Evolutionary conservation across 2,113 vertebrate species (phyloP).

Genomic region (Chaetura pelagica): DNA sequence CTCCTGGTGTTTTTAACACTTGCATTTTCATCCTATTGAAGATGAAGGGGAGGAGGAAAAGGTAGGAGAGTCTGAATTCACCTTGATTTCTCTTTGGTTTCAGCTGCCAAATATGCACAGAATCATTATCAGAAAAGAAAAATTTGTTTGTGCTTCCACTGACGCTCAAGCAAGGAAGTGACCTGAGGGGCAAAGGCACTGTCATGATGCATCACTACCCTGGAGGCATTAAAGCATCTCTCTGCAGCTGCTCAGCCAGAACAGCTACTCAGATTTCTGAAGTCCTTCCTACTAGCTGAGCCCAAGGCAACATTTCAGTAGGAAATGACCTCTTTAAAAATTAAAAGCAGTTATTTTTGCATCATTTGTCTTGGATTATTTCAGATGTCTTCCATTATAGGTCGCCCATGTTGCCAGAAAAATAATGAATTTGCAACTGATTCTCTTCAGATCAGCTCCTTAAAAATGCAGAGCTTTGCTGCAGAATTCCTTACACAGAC

Average conservation of each 20-base stretch:
- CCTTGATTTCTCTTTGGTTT: slow-evolving; percentile 36
- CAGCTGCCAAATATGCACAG: slow-evolving; percentile 19
- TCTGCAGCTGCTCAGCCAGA: slow-evolving; percentile 32
- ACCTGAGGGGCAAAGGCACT: slow-evolving; percentile 29
- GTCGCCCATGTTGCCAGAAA: not conserved
- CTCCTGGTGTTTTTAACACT: not conserved
- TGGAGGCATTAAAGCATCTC: slow-evolving; percentile 11
- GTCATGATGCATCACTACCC: slow-evolving; percentile 30
- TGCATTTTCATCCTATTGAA: not conserved
- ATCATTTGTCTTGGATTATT: slow-evolving; percentile 19
- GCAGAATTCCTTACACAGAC: not conserved
- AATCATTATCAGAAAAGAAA: slow-evolving; percentile 20
- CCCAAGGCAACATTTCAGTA: slow-evolving; percentile 43
- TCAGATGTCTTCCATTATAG: not conserved
- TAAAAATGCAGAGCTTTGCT: not conserved
- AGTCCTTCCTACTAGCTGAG: slow-evolving; percentile 24
- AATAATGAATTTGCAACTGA: not conserved
- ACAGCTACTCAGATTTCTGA: slow-evolving; percentile 6
- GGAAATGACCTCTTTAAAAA: slow-evolving; percentile 53
- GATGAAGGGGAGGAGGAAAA: not conserved
- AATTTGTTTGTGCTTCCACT: not conserved
- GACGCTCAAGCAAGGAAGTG: not conserved
- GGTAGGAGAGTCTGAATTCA: not conserved
- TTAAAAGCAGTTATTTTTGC: slow-evolving; percentile 35
- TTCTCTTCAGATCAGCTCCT: not conserved